phyloP scores from a whole-genome alignment of 1,140 invertebrate genomes.

The Tetraneura akinire region DNA sequence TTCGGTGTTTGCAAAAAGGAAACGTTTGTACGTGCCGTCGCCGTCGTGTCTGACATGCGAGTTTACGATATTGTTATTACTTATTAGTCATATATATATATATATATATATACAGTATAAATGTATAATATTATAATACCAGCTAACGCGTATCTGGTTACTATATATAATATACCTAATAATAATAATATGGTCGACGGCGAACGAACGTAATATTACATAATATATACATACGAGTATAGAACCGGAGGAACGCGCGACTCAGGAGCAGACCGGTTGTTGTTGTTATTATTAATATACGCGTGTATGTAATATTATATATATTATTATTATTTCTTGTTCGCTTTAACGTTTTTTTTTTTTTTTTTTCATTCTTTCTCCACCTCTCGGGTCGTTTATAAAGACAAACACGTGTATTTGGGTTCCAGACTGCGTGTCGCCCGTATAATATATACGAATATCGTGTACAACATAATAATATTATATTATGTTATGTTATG shows the following conservation, averaged over 20 bases:
- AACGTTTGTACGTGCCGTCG: slow-evolving; percentile 50
- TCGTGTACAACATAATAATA: too few species aligned
- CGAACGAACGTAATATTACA: neutral
- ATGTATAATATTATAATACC: slow-evolving; percentile 16
- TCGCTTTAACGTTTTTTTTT: neutral
- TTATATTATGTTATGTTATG: too few species aligned
- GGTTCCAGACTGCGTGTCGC: slow-evolving; percentile 44
- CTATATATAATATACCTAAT: neutral
- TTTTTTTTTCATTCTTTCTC: too few species aligned
- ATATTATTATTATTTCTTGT: neutral
- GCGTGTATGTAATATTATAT: too few species aligned
- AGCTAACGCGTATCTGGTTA: slow-evolving; percentile 48
- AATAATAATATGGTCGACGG: too few species aligned
- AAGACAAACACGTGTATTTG: slow-evolving; percentile 32
- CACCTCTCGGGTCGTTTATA: slow-evolving; percentile 5
- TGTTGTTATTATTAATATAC: slow-evolving; percentile 31
- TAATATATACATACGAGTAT: neutral
- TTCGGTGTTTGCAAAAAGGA: slow-evolving; percentile 35
- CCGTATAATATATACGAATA: neutral
- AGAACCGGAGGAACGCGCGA: neutral
- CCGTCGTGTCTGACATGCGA: slow-evolving; percentile 45
- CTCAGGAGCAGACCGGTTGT: slow-evolving; percentile 11
- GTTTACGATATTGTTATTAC: slow-evolving; percentile 43
- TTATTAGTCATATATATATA: too few species aligned
- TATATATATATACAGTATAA: too few species aligned